Conservation (phyloP, 2,888 invertebrate species). For the Platycnemis pennipes region DNA sequence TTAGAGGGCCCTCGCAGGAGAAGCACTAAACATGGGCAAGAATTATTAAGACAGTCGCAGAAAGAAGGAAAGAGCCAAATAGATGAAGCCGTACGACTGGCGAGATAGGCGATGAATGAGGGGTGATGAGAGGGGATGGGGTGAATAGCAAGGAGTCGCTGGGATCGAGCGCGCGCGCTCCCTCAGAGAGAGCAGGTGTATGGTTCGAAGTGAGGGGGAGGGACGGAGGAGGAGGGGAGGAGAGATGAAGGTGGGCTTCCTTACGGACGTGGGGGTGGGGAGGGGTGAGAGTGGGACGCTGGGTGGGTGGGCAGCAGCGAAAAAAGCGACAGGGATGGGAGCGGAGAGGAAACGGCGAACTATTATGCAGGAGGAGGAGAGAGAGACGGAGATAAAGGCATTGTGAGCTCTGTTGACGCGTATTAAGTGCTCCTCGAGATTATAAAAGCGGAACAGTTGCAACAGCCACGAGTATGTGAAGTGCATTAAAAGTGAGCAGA, state of each 20-base stretch:
- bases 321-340: not conserved
- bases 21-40: not conserved
- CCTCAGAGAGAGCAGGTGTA: not conserved
- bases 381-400: not conserved
- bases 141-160: not conserved
- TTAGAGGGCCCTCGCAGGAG: not conserved
- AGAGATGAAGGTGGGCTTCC: not conserved
- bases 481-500: not conserved
- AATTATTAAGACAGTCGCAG: not conserved
- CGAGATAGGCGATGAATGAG: not conserved
- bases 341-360: not conserved
- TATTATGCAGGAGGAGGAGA: constrained; percentile 5
- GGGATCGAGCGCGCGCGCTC: not conserved
- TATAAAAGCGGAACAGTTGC: constrained; percentile 32
- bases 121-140: not conserved
- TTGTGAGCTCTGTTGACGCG: not conserved
- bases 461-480: not conserved
- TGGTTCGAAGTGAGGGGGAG: too few species aligned
- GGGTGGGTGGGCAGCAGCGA: not conserved
- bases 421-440: constrained; percentile 21
- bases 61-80: not conserved
- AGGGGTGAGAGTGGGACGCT: not conserved
- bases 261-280: not conserved
- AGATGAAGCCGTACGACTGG: not conserved
- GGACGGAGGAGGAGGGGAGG: not conserved